Evolutionary conservation across 2,113 vertebrate genomes (phyloP), one percentile per base, ranked within the genome.

Genomic region (Coturnix japonica): DNA sequence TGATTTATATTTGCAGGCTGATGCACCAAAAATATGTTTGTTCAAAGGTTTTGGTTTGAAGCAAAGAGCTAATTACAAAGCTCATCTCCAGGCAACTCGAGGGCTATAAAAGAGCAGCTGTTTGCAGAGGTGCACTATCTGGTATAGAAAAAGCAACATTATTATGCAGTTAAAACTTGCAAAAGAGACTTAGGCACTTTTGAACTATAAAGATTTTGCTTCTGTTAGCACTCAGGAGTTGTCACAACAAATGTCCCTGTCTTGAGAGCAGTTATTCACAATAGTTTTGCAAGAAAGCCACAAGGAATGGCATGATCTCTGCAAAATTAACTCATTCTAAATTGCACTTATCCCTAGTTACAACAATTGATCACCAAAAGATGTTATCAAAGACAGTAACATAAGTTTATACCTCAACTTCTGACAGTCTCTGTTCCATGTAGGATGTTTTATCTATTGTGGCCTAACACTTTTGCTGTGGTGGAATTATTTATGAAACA

Each of bases 151-250:
- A 78, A 71, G 8, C 56, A 46, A 26, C 9, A 1, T 56, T 30
- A 7, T 28, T 37, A 6, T 2, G 10, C 25, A 3, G 0, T 23
- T 20, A 12, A 31, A 51, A 26, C 31, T 3, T 54, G 17, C 21
- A 87, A 53, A 43, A 11, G 31, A 46, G 37, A 6, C 33, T 60
- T 67, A 57, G 39, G 57, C 61, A 13, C 10, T 1, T 14, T 33
- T 49, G 25, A 25, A 31, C 10, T 26, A 9, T 4, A 41, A 9
- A 49, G 33, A 6, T 59, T 64, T 79, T 70, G 6, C 31, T 81
- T 33, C 54, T 35, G 21, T 53, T 47, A 17, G 11, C 54, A 10
- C 20, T 4, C 13, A 31, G 20, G 83, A 69, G n/a, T 37, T 88
- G 43, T 4, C 22, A 43, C 67, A 76, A 46, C 18, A 20, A 3